Percentiles rank a stretch among this genome's conserved stretches.
These are phyloP conservation scores for Carpatolechia fugitivella DNA, from an alignment of 2,888 invertebrate genomes.

Conservation along the genomic window DNA sequence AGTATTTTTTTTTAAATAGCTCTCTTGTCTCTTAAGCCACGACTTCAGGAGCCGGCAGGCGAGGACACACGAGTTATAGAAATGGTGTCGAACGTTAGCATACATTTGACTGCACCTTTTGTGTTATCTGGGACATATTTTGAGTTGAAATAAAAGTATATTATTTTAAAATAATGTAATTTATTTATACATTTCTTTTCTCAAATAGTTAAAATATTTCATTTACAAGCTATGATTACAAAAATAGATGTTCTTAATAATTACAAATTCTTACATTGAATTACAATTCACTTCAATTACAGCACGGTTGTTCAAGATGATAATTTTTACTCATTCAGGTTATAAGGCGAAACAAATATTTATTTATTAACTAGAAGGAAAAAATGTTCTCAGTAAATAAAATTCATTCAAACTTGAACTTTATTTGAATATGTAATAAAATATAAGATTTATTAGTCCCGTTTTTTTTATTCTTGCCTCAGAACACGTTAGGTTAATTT, in stretches of 20 bases:
- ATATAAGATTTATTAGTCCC: too few species aligned
- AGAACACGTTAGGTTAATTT: too few species aligned
- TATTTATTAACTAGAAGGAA: too few species aligned
- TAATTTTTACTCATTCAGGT: not conserved
- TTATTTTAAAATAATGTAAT: conserved; percentile 43
- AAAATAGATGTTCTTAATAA: conserved; percentile 61
- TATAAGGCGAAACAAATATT: too few species aligned
- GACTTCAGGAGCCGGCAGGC: conserved; percentile 22
- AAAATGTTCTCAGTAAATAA: too few species aligned
- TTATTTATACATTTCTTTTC: conserved; percentile 57
- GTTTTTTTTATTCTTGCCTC: too few species aligned
- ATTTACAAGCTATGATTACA: conserved; percentile 60
- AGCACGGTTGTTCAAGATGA: conserved; percentile 1
- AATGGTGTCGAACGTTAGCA: conserved; percentile 1
- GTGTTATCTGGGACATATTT: not conserved
- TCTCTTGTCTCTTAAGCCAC: not conserved
- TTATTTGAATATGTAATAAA: too few species aligned
- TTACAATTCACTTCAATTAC: conserved; percentile 32
- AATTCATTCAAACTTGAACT: too few species aligned
- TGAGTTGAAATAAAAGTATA: not conserved
- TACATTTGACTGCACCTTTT: not conserved
- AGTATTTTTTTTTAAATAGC: not conserved
- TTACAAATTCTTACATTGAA: conserved; percentile 40
- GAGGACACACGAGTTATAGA: conserved; percentile 26
- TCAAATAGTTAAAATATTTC: conserved; percentile 55